phyloP scores from a whole-genome alignment of 2,888 invertebrate species.

The Merodon equestris region DNA sequence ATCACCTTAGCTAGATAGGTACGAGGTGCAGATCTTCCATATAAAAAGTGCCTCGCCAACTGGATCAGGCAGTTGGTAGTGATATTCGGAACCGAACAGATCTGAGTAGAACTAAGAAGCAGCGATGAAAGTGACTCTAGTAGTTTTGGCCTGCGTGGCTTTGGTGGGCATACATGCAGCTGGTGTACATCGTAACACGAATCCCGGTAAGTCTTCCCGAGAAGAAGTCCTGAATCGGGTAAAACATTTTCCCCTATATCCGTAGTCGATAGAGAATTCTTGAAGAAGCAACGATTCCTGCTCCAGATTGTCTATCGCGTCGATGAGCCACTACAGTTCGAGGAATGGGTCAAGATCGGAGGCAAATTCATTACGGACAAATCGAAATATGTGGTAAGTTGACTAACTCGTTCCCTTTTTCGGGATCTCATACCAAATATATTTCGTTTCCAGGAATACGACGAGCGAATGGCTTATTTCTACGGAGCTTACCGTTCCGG shows the following conservation, averaged over 20 bases:
- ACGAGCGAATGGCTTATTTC: slow-evolving; percentile 73
- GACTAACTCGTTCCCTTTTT: no score
- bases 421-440: slow-evolving; percentile 42
- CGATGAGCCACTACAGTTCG: slow-evolving; percentile 73
- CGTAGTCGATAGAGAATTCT: slow-evolving; percentile 71
- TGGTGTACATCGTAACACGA: slow-evolving; percentile 54
- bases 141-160: slow-evolving; percentile 74
- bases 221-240: background rate
- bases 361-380: slow-evolving; percentile 70
- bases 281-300: slow-evolving; percentile 74
- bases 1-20: slow-evolving; percentile 37
- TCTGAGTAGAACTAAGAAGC: slow-evolving; percentile 69
- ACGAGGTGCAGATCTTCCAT: slow-evolving; percentile 16
- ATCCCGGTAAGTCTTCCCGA: slow-evolving; percentile 28
- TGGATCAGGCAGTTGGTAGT: slow-evolving; percentile 43
- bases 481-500: slow-evolving; percentile 73
- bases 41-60: slow-evolving; percentile 30
- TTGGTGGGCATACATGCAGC: slow-evolving; percentile 72
- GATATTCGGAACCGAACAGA: slow-evolving; percentile 27
- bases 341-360: slow-evolving; percentile 74
- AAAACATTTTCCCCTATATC: background rate
- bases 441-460: slow-evolving; percentile 70
- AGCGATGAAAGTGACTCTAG: slow-evolving; percentile 74
- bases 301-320: slow-evolving; percentile 73
- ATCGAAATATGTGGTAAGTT: slow-evolving; percentile 71